These are phyloP conservation scores for Chrysochloris asiatica DNA, from an alignment of 2,113 vertebrate genomes.

Conservation along the genomic window DNA sequence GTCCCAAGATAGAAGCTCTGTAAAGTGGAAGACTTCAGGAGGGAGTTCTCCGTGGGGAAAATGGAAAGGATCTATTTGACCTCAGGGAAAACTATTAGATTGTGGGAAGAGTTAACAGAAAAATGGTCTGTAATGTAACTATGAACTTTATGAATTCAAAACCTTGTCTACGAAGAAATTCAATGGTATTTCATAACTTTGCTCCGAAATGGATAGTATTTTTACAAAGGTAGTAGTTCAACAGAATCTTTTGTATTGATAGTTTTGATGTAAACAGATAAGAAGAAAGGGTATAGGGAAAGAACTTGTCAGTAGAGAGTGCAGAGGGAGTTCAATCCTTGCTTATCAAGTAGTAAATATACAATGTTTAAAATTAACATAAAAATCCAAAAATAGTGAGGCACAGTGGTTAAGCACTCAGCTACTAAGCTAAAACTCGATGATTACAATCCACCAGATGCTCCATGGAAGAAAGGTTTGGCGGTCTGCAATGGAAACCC, in stretches of 20 bases:
- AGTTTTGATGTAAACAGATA: neutral
- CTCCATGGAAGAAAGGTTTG: neutral
- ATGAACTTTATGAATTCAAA: neutral
- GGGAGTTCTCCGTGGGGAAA: neutral
- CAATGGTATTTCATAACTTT: neutral
- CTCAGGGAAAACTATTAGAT: neutral
- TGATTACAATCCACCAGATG: neutral
- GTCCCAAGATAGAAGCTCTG: neutral
- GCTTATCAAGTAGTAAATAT: neutral
- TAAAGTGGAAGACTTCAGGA: neutral
- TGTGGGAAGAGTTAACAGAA: neutral
- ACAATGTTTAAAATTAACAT: neutral
- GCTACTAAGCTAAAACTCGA: neutral
- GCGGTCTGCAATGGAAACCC: neutral
- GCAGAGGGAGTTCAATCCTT: neutral
- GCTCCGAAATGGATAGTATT: neutral
- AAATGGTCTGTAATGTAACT: neutral
- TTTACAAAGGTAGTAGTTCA: neutral
- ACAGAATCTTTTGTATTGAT: neutral
- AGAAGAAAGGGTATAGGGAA: neutral
- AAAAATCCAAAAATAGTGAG: neutral
- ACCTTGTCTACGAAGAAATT: neutral
- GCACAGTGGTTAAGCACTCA: neutral
- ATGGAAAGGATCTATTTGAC: neutral
- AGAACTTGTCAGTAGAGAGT: neutral